Evolutionary conservation across 2,797 vertebrate genomes (phyloP).

Genomic region (Erpetoichthys calabaricus): DNA sequence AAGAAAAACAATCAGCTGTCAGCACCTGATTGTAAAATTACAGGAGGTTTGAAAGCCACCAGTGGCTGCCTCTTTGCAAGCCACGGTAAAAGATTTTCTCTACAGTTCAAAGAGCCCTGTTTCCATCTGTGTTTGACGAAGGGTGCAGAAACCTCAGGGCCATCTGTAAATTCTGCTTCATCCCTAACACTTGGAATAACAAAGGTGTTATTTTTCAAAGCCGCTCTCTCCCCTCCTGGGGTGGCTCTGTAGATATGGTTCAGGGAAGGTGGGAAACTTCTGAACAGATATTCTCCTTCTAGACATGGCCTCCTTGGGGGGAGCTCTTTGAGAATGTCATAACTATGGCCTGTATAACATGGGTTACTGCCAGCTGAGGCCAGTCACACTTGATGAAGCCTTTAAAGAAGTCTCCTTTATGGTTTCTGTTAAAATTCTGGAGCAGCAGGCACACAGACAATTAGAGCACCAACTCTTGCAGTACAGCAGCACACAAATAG

Average conservation of each 20-base stretch:
- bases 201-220: conserved; percentile 99
- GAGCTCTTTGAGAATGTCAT: conserved; percentile 86
- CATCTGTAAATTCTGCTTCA: conserved; percentile 89
- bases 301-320: conserved; percentile 59
- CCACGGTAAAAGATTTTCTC: conserved; percentile 56
- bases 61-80: conserved; percentile 47
- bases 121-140: conserved; percentile 71
- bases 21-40: conserved; percentile 52
- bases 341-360: conserved; percentile 84
- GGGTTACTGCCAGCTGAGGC: conserved; percentile 84
- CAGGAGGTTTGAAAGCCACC: conserved; percentile 45
- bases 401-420: conserved; percentile 74
- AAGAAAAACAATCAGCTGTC: conserved; percentile 49
- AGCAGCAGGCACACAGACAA: conserved; percentile 31
- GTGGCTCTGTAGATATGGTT: conserved; percentile 74
- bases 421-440: conserved; percentile 63
- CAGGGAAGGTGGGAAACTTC: conserved; percentile 91
- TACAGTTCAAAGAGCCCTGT: conserved; percentile 64
- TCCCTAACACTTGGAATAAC: conserved; percentile 89
- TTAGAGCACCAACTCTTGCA: conserved; percentile 25
- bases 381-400: conserved; percentile 80
- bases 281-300: conserved; percentile 66
- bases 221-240: conserved; percentile 76
- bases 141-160: conserved; percentile 63
- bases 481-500: conserved; percentile 46